These are phyloP conservation scores for Drosophila biarmipes DNA, from an alignment of 1,140 invertebrate species.

Conservation along the genomic window DNA sequence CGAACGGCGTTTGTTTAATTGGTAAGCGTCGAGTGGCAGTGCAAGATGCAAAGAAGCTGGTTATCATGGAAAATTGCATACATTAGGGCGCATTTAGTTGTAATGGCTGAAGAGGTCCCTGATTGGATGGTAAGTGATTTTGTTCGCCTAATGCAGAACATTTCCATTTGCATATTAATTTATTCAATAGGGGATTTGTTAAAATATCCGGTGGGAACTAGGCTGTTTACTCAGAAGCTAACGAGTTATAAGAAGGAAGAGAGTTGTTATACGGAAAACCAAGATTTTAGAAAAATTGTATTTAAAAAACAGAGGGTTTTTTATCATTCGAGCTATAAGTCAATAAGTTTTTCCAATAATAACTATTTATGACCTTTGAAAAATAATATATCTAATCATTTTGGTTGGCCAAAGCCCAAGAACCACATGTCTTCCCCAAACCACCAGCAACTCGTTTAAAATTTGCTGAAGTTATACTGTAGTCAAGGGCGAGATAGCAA, in stretches of 20 bases:
- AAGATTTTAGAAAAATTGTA: too few relatives aligned
- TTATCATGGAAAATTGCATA: conserved; percentile 48
- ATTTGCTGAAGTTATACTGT: conserved; percentile 13
- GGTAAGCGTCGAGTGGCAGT: conserved; percentile 15
- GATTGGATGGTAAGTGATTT: conserved; percentile 20
- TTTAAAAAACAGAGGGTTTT: too few relatives aligned
- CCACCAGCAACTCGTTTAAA: conserved; percentile 24
- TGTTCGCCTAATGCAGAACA: conserved; percentile 4
- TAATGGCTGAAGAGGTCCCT: conserved; percentile 9
- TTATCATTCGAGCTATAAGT: too few relatives aligned
- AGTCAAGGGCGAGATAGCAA: conserved; percentile 19
- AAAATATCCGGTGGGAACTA: conserved; percentile 1
- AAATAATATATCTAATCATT: not conserved
- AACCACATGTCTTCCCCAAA: conserved; percentile 22
- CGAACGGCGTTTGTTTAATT: conserved; percentile 40
- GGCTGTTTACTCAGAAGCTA: conserved; percentile 1
- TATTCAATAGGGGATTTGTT: conserved; percentile 13
- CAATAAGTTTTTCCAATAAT: not conserved
- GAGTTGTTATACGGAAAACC: too few relatives aligned
- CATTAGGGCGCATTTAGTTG: conserved; percentile 43
- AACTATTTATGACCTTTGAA: not conserved
- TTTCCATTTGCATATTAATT: conserved; percentile 15
- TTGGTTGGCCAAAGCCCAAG: not conserved
- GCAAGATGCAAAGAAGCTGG: conserved; percentile 23
- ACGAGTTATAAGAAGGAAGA: not conserved